Percentiles rank a stretch among this genome's conserved stretches.
Conservation (phyloP, 2,113 vertebrate species). For the Spermophilus dauricus region DNA sequence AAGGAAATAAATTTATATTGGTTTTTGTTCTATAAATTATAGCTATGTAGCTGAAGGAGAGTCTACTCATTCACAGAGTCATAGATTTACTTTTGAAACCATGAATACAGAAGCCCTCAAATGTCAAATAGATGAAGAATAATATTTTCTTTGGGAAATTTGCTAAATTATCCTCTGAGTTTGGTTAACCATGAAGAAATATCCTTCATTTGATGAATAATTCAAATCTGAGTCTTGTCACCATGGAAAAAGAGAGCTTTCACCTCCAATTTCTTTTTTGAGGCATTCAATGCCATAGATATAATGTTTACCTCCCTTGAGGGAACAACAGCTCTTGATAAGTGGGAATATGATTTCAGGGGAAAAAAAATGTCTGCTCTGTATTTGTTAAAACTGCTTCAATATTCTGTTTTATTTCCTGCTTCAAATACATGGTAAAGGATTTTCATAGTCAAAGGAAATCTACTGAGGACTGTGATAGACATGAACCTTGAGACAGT, state of each 20-base stretch:
- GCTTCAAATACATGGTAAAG: conserved; percentile 57
- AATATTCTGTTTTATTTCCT: conserved; percentile 61
- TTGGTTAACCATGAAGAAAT: conserved; percentile 69
- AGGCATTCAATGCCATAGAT: conserved; percentile 9
- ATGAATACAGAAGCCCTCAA: not conserved
- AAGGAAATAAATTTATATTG: conserved; percentile 48
- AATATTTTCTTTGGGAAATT: conserved; percentile 61
- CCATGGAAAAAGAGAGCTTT: conserved; percentile 33
- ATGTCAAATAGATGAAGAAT: conserved; percentile 64
- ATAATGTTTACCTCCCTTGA: conserved; percentile 46
- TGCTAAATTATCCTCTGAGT: conserved; percentile 47
- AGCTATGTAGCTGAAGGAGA: conserved; percentile 25
- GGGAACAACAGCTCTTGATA: conserved; percentile 63
- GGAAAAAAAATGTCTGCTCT: conserved; percentile 51
- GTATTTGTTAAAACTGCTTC: conserved; percentile 41
- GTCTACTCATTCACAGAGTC: not conserved
- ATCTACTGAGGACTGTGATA: conserved; percentile 45
- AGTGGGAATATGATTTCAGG: conserved; percentile 56
- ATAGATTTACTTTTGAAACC: conserved; percentile 63
- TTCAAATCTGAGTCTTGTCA: conserved; percentile 64
- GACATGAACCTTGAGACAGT: conserved; percentile 27
- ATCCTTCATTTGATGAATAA: conserved; percentile 72
- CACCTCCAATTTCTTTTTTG: conserved; percentile 25
- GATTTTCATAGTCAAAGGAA: conserved; percentile 58
- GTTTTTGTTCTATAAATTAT: conserved; percentile 47